Evolutionary conservation across 1,140 invertebrate species (phyloP), one percentile per base, ranked within the genome.

Genomic region (Belonocnema kinseyi): DNA sequence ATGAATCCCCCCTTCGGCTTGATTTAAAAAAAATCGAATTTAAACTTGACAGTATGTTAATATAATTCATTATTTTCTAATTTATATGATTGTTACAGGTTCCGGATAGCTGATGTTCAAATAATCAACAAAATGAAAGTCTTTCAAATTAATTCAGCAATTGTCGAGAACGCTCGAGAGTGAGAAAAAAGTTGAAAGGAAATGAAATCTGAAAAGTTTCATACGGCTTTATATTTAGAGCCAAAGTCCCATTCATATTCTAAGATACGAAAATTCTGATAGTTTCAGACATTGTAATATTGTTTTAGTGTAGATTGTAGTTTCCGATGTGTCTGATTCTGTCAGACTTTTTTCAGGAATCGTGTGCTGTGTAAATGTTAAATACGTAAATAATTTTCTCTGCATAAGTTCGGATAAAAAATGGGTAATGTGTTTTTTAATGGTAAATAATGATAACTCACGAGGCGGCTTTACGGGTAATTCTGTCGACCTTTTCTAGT

Each of bases 341-440:
- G 19, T 66, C 13, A 66, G 61, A 66, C n/a, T 40, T 61, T 66
- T 33, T 66, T 46, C 14, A 40, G 1, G 11, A 58, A 66, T 14
- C 26, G 61, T 66, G 61, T 66, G 61, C 61, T 66, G 61, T 66
- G 61, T 66, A 66, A 40, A 33, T 40, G 4, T 66, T 26, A 66
- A 40, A 16, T 66, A 66, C 26, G 26, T 66, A 40, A 33, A 7
- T 66, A 16, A 40, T 33, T 66, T 66, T 66, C 8, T 61, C 26
- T 21, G 26, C 40, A 66, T 66, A 66, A 66, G 61, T 66, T 40
- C 61, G 40, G 61, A 66, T 66, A 66, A 33, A 33, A 66, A 66
- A 66, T 54, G 53, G 53, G 53, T 17, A 54, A 54, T 10, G 17
- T 66, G 26, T 33, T n/a, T 8, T 66, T 66, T 33, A 66, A 66